phyloP scores from a whole-genome alignment of 2,113 vertebrate genomes.

The Syngnathus floridae region DNA sequence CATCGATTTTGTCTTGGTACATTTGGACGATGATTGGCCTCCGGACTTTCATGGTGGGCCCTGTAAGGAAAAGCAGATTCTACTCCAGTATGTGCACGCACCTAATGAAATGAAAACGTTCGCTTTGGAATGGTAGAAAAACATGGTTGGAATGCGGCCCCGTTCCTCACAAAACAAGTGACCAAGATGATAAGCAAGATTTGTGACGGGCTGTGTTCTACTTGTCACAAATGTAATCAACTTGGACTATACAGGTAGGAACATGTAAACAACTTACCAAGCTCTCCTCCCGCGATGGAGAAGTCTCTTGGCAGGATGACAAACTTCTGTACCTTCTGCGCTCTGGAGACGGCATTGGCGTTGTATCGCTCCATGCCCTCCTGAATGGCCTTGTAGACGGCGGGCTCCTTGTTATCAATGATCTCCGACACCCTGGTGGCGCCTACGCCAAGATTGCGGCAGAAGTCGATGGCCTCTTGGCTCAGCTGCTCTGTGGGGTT shows the following conservation, averaged over 20 bases:
- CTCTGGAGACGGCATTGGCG: constrained; percentile 60
- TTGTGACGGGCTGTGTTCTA: neutral
- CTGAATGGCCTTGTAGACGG: constrained; percentile 66
- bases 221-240: neutral
- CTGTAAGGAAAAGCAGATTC: constrained; percentile 38
- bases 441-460: constrained; percentile 30
- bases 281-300: constrained; percentile 67
- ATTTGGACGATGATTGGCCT: constrained; percentile 70
- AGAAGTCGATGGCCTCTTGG: constrained; percentile 54
- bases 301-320: constrained; percentile 66
- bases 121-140: neutral
- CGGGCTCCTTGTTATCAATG: constrained; percentile 60
- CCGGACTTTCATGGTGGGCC: constrained; percentile 76
- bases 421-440: constrained; percentile 64
- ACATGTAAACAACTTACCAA: constrained; percentile 57
- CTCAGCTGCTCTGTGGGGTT: constrained; percentile 67
- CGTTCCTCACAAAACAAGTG: neutral
- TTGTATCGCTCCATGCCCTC: constrained; percentile 64
- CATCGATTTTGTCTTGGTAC: constrained; percentile 67
- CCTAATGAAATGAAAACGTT: neutral
- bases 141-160: constrained; percentile 6
- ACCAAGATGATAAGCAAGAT: neutral
- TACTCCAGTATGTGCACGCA: neutral
- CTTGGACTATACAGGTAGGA: no score
- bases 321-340: constrained; percentile 73